phyloP scores from a whole-genome alignment of 2,888 invertebrate species.

The Phyllotreta striolata region DNA sequence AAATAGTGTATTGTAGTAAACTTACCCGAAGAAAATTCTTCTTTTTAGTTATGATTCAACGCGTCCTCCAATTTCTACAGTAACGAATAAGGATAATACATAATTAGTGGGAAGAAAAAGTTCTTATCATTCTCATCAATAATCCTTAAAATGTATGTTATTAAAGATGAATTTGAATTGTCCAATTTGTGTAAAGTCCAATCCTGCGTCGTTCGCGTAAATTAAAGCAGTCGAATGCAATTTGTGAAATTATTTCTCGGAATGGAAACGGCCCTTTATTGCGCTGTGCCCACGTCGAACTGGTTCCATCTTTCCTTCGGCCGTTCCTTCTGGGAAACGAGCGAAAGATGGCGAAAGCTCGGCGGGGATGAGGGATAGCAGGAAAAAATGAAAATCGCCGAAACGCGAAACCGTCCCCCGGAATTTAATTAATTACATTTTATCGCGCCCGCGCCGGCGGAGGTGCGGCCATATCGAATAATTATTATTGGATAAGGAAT shows the following conservation, averaged over 20 bases:
- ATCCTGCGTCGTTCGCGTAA: constrained; percentile 43
- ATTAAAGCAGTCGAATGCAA: constrained; percentile 60
- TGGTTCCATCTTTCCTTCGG: constrained; percentile 28
- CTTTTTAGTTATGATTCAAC: no score
- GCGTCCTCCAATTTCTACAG: no score
- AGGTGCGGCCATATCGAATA: no score
- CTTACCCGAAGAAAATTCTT: no score
- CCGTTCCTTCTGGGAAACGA: constrained; percentile 23
- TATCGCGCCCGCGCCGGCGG: constrained; percentile 46
- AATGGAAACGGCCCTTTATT: constrained; percentile 48
- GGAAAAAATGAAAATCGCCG: constrained; percentile 3
- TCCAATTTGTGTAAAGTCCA: background rate
- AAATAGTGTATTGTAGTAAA: no score
- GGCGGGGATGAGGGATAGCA: constrained; percentile 35
- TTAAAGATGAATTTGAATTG: no score
- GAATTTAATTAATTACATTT: constrained; percentile 58
- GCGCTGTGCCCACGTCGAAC: constrained; percentile 32
- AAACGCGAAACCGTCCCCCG: constrained; percentile 49
- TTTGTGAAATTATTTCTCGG: constrained; percentile 63
- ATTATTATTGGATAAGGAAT: no score
- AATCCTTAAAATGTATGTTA: no score
- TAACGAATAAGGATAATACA: no score
- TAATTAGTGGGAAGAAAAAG: no score
- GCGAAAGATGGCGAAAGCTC: constrained; percentile 29
- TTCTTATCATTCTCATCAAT: no score